phyloP scores from a whole-genome alignment of 2,797 vertebrate species.

The Onychomys torridus region DNA sequence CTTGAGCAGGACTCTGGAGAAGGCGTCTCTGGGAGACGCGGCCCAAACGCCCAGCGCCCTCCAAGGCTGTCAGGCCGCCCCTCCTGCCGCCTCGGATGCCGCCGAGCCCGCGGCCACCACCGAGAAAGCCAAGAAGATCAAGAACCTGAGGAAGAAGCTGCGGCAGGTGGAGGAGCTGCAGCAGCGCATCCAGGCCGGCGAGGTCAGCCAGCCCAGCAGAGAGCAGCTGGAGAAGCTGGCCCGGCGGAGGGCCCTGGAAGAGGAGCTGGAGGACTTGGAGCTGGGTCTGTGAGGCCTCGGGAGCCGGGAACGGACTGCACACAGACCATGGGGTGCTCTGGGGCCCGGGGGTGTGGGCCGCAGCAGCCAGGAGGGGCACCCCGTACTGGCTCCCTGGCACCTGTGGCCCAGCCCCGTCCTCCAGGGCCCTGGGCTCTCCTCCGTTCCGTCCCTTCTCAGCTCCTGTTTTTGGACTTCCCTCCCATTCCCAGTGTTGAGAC shows the following conservation, averaged over 20 bases:
- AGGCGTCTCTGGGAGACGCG: slow-evolving; percentile 76
- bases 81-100: slow-evolving; percentile 71
- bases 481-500: slow-evolving; percentile 69
- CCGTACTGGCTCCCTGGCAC: slow-evolving; percentile 40
- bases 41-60: slow-evolving; percentile 46
- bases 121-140: slow-evolving; percentile 93
- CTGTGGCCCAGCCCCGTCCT: slow-evolving; percentile 46
- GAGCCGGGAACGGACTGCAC: slow-evolving; percentile 60
- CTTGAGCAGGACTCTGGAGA: slow-evolving; percentile 89
- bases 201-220: slow-evolving; percentile 91
- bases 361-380: slow-evolving; percentile 31
- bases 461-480: slow-evolving; percentile 71
- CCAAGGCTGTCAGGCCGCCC: slow-evolving; percentile 51
- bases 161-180: slow-evolving; percentile 95
- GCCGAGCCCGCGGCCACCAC: slow-evolving; percentile 69
- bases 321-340: slow-evolving; percentile 74
- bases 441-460: slow-evolving; percentile 51
- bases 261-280: slow-evolving; percentile 92
- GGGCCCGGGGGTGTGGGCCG: slow-evolving; percentile 51
- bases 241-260: slow-evolving; percentile 88
- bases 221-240: slow-evolving; percentile 96
- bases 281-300: slow-evolving; percentile 87
- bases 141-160: slow-evolving; percentile 96
- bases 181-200: slow-evolving; percentile 93
- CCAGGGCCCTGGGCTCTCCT: slow-evolving; percentile 64